These are phyloP conservation scores for Channallabes apus DNA, from an alignment of 2,797 vertebrate genomes.

Conservation along the genomic window DNA sequence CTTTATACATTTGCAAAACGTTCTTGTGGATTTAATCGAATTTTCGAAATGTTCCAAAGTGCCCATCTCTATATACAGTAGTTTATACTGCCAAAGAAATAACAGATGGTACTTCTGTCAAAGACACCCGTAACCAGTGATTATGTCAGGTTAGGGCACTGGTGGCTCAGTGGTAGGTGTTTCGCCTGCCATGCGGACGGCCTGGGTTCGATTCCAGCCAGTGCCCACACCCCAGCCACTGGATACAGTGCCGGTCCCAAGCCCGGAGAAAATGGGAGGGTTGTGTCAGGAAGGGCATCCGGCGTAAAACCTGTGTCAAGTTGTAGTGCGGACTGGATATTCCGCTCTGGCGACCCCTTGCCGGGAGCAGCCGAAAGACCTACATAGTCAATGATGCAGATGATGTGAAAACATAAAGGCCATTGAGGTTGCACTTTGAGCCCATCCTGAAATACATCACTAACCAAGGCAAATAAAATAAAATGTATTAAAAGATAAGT, in stretches of 20 bases:
- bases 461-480: not conserved
- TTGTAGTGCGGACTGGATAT: too few species aligned
- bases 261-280: too few species aligned
- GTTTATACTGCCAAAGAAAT: not conserved
- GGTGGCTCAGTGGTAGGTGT: too few species aligned
- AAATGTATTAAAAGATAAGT: not conserved
- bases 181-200: too few species aligned
- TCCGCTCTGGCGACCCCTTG: too few species aligned
- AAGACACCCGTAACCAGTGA: not conserved
- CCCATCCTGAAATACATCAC: not conserved
- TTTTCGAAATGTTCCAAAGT: too few species aligned
- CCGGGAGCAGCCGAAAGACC: too few species aligned
- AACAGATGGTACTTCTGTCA: not conserved
- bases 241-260: too few species aligned
- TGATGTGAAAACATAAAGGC: not conserved
- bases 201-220: too few species aligned
- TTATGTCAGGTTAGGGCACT: not conserved
- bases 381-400: not conserved
- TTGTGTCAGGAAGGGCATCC: too few species aligned
- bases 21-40: not conserved
- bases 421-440: not conserved
- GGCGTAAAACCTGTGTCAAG: too few species aligned
- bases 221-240: too few species aligned
- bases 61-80: not conserved
- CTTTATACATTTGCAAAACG: not conserved